Evolutionary conservation across 1,140 invertebrate genomes (phyloP).

Genomic region (Cephus cinctus): DNA sequence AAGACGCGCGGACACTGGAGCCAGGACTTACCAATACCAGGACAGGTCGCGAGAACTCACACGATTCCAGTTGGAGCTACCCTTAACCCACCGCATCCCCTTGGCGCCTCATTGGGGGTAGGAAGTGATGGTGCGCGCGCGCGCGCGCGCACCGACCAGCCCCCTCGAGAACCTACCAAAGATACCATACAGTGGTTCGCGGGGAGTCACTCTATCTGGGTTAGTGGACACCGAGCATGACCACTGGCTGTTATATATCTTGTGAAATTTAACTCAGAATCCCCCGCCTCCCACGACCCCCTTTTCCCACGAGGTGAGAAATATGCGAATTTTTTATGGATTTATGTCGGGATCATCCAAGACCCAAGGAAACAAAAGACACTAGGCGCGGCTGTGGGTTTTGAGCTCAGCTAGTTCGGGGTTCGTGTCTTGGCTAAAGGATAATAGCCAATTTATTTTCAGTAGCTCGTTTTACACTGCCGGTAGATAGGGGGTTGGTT

Average conservation of each 20-base stretch:
- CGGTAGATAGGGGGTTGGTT: no score
- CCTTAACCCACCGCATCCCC: slow-evolving; percentile 25
- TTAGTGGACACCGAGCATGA: slow-evolving; percentile 38
- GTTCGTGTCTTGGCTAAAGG: no score
- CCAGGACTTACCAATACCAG: slow-evolving; percentile 22
- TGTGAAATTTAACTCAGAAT: no score
- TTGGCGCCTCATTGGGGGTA: slow-evolving; percentile 19
- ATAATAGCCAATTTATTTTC: no score
- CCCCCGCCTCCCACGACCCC: background rate
- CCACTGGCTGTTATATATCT: slow-evolving; percentile 32
- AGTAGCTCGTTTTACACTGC: no score
- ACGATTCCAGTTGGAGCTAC: slow-evolving; percentile 27
- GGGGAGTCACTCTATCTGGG: slow-evolving; percentile 40
- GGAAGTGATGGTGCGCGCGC: slow-evolving; percentile 19
- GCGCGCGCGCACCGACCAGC: slow-evolving; percentile 17
- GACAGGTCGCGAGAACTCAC: slow-evolving; percentile 37
- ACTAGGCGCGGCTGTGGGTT: no score
- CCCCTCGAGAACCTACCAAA: slow-evolving; percentile 31
- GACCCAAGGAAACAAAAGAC: no score
- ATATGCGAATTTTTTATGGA: no score
- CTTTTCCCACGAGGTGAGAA: no score
- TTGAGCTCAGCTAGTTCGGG: no score
- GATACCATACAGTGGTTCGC: slow-evolving; percentile 35
- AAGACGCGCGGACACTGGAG: slow-evolving; percentile 54
- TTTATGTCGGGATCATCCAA: no score